phyloP scores from a whole-genome alignment of 2,888 invertebrate genomes.

The Archaeoteleia sp. region DNA sequence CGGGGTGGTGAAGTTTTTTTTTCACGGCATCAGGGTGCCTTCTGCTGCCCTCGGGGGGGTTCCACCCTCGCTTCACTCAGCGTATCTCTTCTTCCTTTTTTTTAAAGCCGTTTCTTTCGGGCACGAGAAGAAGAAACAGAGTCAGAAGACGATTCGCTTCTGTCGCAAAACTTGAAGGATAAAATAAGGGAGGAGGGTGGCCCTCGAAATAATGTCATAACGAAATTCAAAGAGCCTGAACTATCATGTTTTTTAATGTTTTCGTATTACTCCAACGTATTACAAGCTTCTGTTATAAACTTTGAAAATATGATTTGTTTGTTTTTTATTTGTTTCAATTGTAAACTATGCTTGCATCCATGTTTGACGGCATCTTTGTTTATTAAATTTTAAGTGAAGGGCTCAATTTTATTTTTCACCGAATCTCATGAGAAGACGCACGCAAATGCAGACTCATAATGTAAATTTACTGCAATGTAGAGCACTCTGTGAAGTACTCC shows the following conservation, averaged over 20 bases:
- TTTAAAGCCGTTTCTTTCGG: conserved; percentile 15
- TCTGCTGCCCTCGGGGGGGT: conserved; percentile 57
- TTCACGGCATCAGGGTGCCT: conserved; percentile 58
- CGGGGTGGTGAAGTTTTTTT: conserved; percentile 66
- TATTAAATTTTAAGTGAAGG: too few relatives aligned
- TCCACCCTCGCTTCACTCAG: conserved; percentile 57
- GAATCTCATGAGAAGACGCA: neutral
- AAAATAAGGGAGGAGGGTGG: conserved; percentile 35
- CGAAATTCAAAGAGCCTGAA: conserved; percentile 32
- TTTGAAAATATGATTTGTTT: neutral
- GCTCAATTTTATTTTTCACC: too few relatives aligned
- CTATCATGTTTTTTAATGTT: conserved; percentile 39
- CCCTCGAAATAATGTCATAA: conserved; percentile 40
- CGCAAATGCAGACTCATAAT: conserved; percentile 28
- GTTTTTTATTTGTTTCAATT: too few relatives aligned
- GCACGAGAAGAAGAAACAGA: conserved; percentile 32
- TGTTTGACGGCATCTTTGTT: too few relatives aligned
- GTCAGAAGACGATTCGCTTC: conserved; percentile 40
- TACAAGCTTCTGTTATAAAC: too few relatives aligned
- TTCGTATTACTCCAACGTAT: conserved; percentile 15
- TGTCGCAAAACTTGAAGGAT: conserved; percentile 35
- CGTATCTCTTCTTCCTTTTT: conserved; percentile 28
- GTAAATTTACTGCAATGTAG: conserved; percentile 26
- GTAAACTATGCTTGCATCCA: too few relatives aligned
- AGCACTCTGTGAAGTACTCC: conserved; percentile 30